A percentile compares a stretch with the other conserved stretches of the same genome.
These are phyloP conservation scores for Oceanodroma leucorhoa DNA, from an alignment of 2,797 vertebrate genomes.

Conservation along the genomic window DNA sequence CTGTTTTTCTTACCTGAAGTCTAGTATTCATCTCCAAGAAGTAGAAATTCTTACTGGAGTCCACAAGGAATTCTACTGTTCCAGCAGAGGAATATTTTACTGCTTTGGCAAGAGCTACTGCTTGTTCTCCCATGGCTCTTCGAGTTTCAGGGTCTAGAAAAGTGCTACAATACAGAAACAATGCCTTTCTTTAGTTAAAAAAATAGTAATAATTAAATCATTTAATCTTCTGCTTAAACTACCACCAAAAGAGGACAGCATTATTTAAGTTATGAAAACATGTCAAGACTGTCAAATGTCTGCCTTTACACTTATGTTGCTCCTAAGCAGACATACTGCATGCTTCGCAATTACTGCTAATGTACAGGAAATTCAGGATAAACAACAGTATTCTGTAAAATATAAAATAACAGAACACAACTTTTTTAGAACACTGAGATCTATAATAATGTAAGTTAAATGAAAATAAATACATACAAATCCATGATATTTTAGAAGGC, in stretches of 20 bases:
- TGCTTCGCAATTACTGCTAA: background rate
- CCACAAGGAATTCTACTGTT: constrained; percentile 97
- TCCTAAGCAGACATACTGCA: background rate
- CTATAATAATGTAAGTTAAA: background rate
- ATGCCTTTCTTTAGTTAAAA: background rate
- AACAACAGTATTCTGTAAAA: background rate
- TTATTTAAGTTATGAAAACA: background rate
- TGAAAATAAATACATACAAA: background rate
- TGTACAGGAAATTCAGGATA: background rate
- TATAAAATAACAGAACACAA: background rate
- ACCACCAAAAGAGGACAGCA: background rate
- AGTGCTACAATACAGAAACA: constrained; percentile 76
- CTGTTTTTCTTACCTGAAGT: constrained; percentile 85
- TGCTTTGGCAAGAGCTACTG: constrained; percentile 92
- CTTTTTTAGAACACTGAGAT: background rate
- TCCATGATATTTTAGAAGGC: background rate
- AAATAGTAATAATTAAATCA: background rate
- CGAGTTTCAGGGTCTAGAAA: constrained; percentile 90
- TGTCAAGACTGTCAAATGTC: background rate
- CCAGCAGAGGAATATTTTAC: constrained; percentile 96
- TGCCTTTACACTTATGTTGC: background rate
- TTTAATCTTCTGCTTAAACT: background rate
- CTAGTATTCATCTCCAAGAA: constrained; percentile 99
- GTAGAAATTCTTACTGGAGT: constrained; percentile 93
- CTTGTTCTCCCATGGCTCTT: constrained; percentile 94